Evolutionary conservation across 2,888 invertebrate genomes (phyloP).

Genomic region (Empis livida): DNA sequence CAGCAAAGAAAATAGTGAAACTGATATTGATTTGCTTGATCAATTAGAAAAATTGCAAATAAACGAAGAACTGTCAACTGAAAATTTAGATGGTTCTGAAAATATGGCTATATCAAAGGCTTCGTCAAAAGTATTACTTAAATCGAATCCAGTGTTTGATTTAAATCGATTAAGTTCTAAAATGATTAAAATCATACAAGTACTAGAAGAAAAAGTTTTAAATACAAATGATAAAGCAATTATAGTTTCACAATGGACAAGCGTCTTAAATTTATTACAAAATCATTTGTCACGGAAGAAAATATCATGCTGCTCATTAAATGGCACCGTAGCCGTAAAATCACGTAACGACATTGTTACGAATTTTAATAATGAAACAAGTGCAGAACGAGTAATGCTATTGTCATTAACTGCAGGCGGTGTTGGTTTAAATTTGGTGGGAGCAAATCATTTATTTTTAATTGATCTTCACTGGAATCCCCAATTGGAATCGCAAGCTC

Average conservation of each 20-base stretch:
- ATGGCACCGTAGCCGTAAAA: constrained; percentile 60
- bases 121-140: constrained; percentile 47
- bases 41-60: constrained; percentile 51
- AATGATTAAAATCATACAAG: constrained; percentile 45
- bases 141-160: constrained; percentile 59
- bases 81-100: constrained; percentile 21
- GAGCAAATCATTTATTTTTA: constrained; percentile 82
- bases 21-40: constrained; percentile 46
- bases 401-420: constrained; percentile 89
- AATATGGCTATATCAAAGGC: constrained; percentile 43
- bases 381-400: constrained; percentile 53
- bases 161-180: constrained; percentile 47
- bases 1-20: constrained; percentile 32
- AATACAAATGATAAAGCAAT: constrained; percentile 54
- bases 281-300: constrained; percentile 42
- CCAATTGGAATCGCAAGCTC: constrained; percentile 86
- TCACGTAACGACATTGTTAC: constrained; percentile 56
- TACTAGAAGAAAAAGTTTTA: constrained; percentile 42
- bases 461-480: constrained; percentile 97
- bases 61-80: constrained; percentile 19
- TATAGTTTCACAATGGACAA: constrained; percentile 90
- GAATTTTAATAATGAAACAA: constrained; percentile 51
- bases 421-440: constrained; percentile 84
- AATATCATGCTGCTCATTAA: constrained; percentile 51
- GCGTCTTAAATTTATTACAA: constrained; percentile 60